Conservation (phyloP, 1,140 invertebrate species). For the Drosophila mojavensis region DNA sequence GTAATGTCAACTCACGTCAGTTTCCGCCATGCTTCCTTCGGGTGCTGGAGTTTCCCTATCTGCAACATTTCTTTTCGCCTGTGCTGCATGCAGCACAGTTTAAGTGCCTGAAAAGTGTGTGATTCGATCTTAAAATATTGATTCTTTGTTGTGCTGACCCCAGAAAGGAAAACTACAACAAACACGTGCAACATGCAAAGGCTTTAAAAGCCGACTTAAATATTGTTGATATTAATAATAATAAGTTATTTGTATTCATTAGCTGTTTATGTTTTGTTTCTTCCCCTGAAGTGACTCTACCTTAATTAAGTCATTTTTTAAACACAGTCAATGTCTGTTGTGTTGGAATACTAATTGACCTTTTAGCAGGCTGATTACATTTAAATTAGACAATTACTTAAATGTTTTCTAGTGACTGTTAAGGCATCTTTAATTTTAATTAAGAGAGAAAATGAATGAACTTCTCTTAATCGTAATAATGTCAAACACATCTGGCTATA, state of each 20-base stretch:
- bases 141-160: slow-evolving; percentile 32
- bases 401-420: neutral
- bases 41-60: slow-evolving; percentile 6
- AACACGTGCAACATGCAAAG: neutral
- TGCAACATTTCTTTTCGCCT: slow-evolving; percentile 24
- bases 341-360: slow-evolving; percentile 55
- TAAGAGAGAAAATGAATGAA: too few species aligned
- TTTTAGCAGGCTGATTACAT: slow-evolving; percentile 66
- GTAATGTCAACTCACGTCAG: slow-evolving; percentile 77
- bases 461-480: too few species aligned
- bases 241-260: neutral
- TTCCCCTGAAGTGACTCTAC: too few species aligned
- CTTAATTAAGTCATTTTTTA: too few species aligned
- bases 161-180: neutral
- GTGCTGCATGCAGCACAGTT: neutral
- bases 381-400: slow-evolving; percentile 65
- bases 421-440: too few species aligned
- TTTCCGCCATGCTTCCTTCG: slow-evolving; percentile 54
- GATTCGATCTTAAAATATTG: slow-evolving; percentile 14
- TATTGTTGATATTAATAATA: too few species aligned
- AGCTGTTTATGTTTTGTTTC: neutral
- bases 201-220: too few species aligned
- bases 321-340: neutral
- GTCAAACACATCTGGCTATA: too few species aligned
- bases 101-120: slow-evolving; percentile 20